These are phyloP conservation scores for Lycaon pictus DNA, from an alignment of 2,113 vertebrate genomes.

Conservation along the genomic window DNA sequence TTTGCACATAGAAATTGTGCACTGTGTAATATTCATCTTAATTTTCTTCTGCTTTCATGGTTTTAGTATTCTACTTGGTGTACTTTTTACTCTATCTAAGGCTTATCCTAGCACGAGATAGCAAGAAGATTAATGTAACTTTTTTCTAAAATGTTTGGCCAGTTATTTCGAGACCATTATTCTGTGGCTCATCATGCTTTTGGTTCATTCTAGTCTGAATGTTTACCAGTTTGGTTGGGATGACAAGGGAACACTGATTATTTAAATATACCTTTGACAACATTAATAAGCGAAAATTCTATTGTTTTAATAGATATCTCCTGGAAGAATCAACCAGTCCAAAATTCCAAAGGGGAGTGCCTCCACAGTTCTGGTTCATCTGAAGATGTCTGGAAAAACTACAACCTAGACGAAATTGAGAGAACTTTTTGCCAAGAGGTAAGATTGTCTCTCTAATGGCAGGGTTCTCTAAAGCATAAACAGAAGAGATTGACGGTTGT, in stretches of 20 bases:
- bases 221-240: not conserved
- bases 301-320: slow-evolving; percentile 52
- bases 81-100: not conserved
- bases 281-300: not conserved
- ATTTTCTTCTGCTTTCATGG: not conserved
- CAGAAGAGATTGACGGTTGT: not conserved
- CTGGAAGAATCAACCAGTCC: slow-evolving; percentile 23
- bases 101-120: not conserved
- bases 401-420: slow-evolving; percentile 61
- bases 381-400: not conserved
- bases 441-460: not conserved
- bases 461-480: not conserved
- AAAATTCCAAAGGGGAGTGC: not conserved
- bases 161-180: not conserved
- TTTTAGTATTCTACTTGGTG: not conserved
- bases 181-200: not conserved
- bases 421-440: slow-evolving; percentile 75
- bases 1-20: not conserved
- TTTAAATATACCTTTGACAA: not conserved
- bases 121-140: not conserved
- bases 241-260: not conserved
- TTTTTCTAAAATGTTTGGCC: not conserved
- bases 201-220: not conserved
- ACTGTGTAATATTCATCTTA: not conserved
- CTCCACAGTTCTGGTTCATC: not conserved